Evolutionary conservation across 2,888 invertebrate genomes (phyloP), one percentile per base, ranked within the genome.

Genomic region (Macaria liturata): DNA sequence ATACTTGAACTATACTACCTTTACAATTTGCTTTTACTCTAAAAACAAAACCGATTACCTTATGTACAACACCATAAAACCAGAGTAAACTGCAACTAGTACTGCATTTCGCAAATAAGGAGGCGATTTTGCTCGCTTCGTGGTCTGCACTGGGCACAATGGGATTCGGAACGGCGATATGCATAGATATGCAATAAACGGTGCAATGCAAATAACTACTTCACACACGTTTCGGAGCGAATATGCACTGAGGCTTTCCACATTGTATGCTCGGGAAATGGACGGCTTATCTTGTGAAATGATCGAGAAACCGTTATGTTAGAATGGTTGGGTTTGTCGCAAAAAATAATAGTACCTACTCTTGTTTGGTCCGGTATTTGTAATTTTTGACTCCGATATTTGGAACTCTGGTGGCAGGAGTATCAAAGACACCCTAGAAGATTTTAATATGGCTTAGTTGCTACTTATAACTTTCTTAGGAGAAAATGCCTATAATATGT

Each of bases 111-210:
- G 83, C 83, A 84, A 86, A 84, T 83, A 78, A 81, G 83, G 82
- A 78, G 81, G 83, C 78, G 86, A 86, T 88, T 87, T 85, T 84
- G 83, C 80, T 86, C 84, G 86, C 84, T 88, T 82, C 85, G 84
- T 85, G 81, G 84, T 78, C 78, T 80, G 82, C 82, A 73, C 80
- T 80, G 77, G 77, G 69, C 81, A 89, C 90, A 90, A 90, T 88
- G 83, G 88, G 75, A 78, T 83, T 80, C 75, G 75, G 80, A 76
- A 78, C 75, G 72, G 76, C 75, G 83, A 86, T 88, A 84, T 85
- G 85, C 87, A 89, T 83, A 88, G 87, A 88, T 90, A 89, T 80
- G 82, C 78, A 73, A 74, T 76, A 75, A 80, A 71, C 79, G 80
- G 74, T 80, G 80, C 84, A 81, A 78, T 86, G 84, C 83, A 80